phyloP scores from a whole-genome alignment of 2,113 vertebrate genomes.

The Vulpes ferrilata region DNA sequence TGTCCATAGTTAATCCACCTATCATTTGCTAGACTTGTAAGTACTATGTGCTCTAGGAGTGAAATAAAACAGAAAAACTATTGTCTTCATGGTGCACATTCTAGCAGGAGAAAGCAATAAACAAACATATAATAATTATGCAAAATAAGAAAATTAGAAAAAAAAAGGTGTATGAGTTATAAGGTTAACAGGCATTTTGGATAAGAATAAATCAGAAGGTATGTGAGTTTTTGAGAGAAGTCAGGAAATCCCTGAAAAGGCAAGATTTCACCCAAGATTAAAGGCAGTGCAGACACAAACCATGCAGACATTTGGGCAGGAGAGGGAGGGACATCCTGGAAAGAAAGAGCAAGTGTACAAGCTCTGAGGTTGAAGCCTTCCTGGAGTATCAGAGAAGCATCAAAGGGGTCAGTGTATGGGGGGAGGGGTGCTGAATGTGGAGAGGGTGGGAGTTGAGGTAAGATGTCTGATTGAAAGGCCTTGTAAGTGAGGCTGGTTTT shows the following conservation, averaged over 20 bases:
- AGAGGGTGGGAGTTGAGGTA: background rate
- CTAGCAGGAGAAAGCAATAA: background rate
- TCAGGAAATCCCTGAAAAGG: background rate
- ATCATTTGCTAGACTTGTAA: background rate
- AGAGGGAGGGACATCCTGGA: rapidly evolving
- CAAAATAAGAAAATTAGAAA: background rate
- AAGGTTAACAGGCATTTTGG: background rate
- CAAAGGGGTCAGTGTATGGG: no score
- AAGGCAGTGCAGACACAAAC: background rate
- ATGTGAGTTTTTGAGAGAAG: no score
- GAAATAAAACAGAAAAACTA: background rate
- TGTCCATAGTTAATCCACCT: background rate
- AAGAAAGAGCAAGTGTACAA: background rate
- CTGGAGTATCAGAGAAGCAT: background rate
- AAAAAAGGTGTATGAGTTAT: background rate
- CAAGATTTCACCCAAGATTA: background rate
- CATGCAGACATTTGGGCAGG: no score
- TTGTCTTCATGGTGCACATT: background rate
- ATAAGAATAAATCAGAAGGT: background rate
- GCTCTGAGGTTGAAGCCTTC: rapidly evolving
- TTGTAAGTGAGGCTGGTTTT: background rate
- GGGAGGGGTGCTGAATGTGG: no score
- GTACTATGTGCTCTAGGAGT: background rate
- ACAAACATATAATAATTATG: background rate
- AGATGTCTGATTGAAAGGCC: background rate